Conservation (phyloP, 2,113 vertebrate species). For the Calyptommatus sinebrachiatus region DNA sequence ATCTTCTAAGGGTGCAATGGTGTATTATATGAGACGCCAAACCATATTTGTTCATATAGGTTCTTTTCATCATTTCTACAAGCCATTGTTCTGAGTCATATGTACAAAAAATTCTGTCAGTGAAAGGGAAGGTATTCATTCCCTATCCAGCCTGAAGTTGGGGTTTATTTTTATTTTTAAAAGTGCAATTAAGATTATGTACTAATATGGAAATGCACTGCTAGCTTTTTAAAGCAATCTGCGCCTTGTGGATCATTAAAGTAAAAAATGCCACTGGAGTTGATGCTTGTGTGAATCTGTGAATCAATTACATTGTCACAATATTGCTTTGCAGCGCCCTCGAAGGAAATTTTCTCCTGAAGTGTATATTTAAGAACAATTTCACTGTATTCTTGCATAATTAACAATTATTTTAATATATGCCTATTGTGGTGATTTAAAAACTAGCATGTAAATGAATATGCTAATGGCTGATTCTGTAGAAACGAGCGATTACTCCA, state of each 20-base stretch:
- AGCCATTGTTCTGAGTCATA: background rate
- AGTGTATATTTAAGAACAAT: conserved; percentile 17
- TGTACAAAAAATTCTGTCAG: background rate
- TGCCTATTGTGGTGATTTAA: conserved; percentile 43
- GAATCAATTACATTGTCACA: conserved; percentile 27
- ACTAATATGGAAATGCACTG: conserved; percentile 6
- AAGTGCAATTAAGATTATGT: conserved; percentile 7
- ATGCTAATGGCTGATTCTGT: conserved; percentile 47
- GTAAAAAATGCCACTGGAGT: conserved; percentile 7
- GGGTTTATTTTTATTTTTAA: background rate
- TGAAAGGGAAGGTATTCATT: background rate
- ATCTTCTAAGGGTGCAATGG: background rate
- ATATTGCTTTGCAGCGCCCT: conserved; percentile 12
- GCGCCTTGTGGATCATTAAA: conserved; percentile 23
- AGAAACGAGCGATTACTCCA: conserved; percentile 36
- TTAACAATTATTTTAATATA: conserved; percentile 38
- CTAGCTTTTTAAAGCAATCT: conserved; percentile 8
- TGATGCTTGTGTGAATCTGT: conserved; percentile 8
- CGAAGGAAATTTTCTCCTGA: conserved; percentile 5
- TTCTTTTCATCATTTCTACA: background rate
- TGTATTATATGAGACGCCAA: background rate
- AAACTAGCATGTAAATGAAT: conserved; percentile 48
- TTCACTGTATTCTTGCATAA: conserved; percentile 24
- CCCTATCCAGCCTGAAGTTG: background rate
- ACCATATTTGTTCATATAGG: background rate